Conservation (phyloP, 2,113 vertebrate genomes). For the Leptosomus discolor region DNA sequence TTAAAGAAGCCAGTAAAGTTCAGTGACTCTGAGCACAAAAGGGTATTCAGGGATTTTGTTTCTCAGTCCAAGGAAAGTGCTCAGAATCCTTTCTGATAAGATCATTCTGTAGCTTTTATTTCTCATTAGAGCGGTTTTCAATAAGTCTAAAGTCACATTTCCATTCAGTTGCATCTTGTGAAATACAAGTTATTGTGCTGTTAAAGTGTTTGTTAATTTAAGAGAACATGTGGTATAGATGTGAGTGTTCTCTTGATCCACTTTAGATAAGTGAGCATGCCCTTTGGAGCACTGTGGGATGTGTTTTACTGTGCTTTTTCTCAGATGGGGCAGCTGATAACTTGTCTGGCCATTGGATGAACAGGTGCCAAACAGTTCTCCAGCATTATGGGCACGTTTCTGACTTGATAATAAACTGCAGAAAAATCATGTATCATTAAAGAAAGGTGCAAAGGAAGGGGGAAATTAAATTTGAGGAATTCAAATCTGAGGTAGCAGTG, state of each 20-base stretch:
- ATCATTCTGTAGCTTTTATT: slow-evolving; percentile 71
- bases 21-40: slow-evolving; percentile 57
- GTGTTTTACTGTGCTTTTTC: background rate
- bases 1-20: slow-evolving; percentile 30
- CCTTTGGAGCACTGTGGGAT: background rate
- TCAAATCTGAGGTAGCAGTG: background rate
- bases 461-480: background rate
- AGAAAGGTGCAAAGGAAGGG: background rate
- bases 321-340: background rate
- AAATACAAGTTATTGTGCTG: slow-evolving; percentile 70
- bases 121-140: slow-evolving; percentile 67
- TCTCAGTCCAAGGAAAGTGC: slow-evolving; percentile 50
- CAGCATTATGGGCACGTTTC: background rate
- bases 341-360: background rate
- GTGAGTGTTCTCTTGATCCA: slow-evolving; percentile 34
- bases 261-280: slow-evolving; percentile 56
- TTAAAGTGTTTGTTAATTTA: slow-evolving; percentile 62
- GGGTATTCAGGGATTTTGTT: slow-evolving; percentile 74
- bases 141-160: slow-evolving; percentile 62
- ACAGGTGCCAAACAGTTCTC: background rate
- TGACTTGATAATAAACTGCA: background rate
- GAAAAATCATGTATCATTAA: background rate
- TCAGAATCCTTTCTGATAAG: slow-evolving; percentile 42
- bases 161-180: slow-evolving; percentile 48
- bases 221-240: slow-evolving; percentile 47